A percentile compares a stretch with the other conserved stretches of the same genome.
Conservation (phyloP, 2,888 invertebrate species). For the Heliconius hortense region DNA sequence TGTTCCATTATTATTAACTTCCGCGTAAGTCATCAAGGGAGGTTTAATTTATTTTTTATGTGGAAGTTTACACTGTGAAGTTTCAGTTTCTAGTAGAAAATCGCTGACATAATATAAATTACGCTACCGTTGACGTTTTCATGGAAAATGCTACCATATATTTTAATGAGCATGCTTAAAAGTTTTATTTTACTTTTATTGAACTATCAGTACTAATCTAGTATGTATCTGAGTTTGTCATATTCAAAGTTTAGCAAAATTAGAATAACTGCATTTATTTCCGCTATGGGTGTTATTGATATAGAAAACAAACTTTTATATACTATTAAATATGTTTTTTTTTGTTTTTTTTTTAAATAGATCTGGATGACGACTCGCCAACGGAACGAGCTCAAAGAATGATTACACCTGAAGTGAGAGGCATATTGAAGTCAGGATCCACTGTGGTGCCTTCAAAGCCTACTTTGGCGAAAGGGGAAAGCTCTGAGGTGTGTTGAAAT, state of each 20-base stretch:
- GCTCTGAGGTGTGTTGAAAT: constrained; percentile 71
- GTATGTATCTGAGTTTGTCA: not conserved
- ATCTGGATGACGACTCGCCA: constrained; percentile 71
- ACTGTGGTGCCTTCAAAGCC: constrained; percentile 71
- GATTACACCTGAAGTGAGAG: constrained; percentile 79
- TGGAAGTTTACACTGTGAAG: not conserved
- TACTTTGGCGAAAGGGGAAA: constrained; percentile 73
- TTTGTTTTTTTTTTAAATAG: constrained; percentile 50
- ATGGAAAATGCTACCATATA: not conserved
- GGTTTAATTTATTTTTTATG: not conserved
- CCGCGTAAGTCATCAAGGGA: not conserved
- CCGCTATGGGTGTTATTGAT: constrained; percentile 4
- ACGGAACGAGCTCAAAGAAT: constrained; percentile 80
- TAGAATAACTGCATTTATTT: constrained; percentile 7
- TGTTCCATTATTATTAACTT: not conserved
- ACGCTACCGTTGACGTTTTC: not conserved
- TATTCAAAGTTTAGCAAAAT: not conserved
- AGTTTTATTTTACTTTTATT: not conserved
- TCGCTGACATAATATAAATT: not conserved
- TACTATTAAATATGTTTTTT: not conserved
- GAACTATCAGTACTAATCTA: not conserved
- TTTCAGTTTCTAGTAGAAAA: not conserved
- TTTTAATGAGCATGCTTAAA: constrained; percentile 8
- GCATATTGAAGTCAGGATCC: constrained; percentile 79
- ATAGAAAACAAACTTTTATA: not conserved